Base-by-base conservation (phyloP, 1,140 invertebrate species). In the Caenorhabditis inopinata region DNA sequence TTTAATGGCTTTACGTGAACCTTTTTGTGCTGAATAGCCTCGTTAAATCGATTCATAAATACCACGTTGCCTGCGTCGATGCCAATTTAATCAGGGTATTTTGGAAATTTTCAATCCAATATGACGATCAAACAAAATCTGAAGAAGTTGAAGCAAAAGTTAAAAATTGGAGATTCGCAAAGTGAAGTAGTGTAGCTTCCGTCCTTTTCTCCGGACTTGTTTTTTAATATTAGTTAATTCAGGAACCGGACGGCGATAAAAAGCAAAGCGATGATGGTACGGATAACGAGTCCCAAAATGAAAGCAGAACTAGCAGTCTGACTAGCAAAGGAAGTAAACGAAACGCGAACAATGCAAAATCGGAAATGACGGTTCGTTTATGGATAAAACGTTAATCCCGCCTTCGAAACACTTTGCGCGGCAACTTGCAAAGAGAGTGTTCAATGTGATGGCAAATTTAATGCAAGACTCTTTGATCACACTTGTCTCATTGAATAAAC, bases 81-180 rank as follows among this genome's bases (percentile, higher is more conserved):
- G n/a, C n/a, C n/a, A n/a, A n/a, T n/a, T n/a, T n/a, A n/a, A n/a
- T n/a, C n/a, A n/a, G n/a, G n/a, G n/a, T n/a, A n/a, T n/a, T n/a
- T n/a, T n/a, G n/a, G n/a, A n/a, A n/a, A n/a, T n/a, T n/a, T n/a
- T n/a, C 38, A 42, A 42, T 7, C 14, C 38, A 14, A 42, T 7
- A 68, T 68, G 58, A 16, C 58, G 32, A 9, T 68, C 32, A 68
- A 68, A 12, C n/a, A 68, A 11, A 68, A 68, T 11, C 58, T 68
- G 32, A 35, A 38, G n/a, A 68, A 68, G 38, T 29, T 68, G 58
- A 68, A 68, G 32, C 58, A 68, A 42, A 68, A 68, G n/a, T 25
- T 68, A 18, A 68, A 11, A 21, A 6, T 18, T 11, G 32, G 32
- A 21, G n/a, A 11, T 29, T 38, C 58, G 23, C 38, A 29, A 2